These are phyloP conservation scores for Lepidochrysops patricia DNA, from an alignment of 2,888 invertebrate species.

Conservation along the genomic window DNA sequence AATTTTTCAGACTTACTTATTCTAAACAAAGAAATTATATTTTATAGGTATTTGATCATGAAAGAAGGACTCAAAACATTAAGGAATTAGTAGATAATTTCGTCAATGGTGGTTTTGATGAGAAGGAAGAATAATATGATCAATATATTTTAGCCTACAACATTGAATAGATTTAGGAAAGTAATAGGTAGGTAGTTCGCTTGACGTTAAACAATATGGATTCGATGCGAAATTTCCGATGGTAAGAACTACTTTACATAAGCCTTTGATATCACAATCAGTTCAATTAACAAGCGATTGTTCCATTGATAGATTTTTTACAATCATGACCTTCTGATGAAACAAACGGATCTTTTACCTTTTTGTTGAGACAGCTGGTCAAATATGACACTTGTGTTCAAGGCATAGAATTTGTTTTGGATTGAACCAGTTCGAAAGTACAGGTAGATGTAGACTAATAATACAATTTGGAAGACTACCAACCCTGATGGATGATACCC, in stretches of 20 bases:
- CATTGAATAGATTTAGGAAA: too few species aligned
- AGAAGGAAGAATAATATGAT: neutral
- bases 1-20: neutral
- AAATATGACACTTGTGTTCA: neutral
- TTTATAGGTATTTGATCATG: neutral
- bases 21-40: neutral
- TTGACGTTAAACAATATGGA: neutral
- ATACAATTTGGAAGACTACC: conserved; percentile 55
- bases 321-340: neutral
- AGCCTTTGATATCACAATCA: neutral
- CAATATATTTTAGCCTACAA: neutral
- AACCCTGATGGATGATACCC: conserved; percentile 45
- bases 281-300: neutral
- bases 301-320: neutral
- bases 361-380: neutral
- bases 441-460: conserved; percentile 69
- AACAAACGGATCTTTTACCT: neutral
- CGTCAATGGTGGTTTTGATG: too few species aligned
- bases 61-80: neutral
- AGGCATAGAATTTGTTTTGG: conserved; percentile 17
- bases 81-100: too few species aligned
- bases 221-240: neutral
- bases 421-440: conserved; percentile 21
- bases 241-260: neutral
- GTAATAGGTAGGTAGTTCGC: too few species aligned